These are phyloP conservation scores for Caenorhabditis japonica DNA, from an alignment of 2,888 invertebrate genomes.

Conservation along the genomic window DNA sequence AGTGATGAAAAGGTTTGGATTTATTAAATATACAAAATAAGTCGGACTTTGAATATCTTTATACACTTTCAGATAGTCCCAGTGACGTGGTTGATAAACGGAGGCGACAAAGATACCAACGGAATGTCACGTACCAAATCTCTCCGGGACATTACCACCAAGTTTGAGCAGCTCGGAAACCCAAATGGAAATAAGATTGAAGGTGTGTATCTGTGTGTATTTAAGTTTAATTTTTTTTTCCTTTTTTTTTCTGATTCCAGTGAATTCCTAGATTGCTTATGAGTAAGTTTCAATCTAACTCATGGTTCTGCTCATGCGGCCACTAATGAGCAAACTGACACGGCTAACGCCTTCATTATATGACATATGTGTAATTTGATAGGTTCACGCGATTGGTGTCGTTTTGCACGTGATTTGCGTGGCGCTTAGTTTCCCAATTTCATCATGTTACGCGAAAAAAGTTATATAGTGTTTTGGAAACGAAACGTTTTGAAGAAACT, in stretches of 20 bases:
- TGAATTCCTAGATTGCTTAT: too few species aligned
- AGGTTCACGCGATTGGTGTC: conserved; percentile 37
- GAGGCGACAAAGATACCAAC: conserved; percentile 27
- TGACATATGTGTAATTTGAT: conserved; percentile 44
- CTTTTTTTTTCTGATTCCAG: too few species aligned
- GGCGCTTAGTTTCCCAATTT: conserved; percentile 6
- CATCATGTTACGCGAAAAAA: conserved; percentile 14
- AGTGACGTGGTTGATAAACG: conserved; percentile 45
- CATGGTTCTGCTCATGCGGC: not conserved
- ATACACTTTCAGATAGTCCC: conserved; percentile 9
- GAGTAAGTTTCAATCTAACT: not conserved
- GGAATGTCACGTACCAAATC: conserved; percentile 69
- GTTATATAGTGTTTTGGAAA: too few species aligned
- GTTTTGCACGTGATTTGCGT: conserved; percentile 34
- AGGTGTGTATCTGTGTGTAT: conserved; percentile 20
- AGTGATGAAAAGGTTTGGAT: conserved; percentile 33
- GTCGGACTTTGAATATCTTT: not conserved
- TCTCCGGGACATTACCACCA: conserved; percentile 69
- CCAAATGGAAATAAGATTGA: conserved; percentile 27
- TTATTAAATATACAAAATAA: too few species aligned
- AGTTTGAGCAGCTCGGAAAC: conserved; percentile 65
- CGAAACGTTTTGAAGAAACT: too few species aligned
- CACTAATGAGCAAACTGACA: conserved; percentile 48
- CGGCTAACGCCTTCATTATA: conserved; percentile 41
- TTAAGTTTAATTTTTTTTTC: too few species aligned